Evolutionary conservation across 2,888 invertebrate species (phyloP), one percentile per base, ranked within the genome.

Genomic region (Onthophagus sagittarius): DNA sequence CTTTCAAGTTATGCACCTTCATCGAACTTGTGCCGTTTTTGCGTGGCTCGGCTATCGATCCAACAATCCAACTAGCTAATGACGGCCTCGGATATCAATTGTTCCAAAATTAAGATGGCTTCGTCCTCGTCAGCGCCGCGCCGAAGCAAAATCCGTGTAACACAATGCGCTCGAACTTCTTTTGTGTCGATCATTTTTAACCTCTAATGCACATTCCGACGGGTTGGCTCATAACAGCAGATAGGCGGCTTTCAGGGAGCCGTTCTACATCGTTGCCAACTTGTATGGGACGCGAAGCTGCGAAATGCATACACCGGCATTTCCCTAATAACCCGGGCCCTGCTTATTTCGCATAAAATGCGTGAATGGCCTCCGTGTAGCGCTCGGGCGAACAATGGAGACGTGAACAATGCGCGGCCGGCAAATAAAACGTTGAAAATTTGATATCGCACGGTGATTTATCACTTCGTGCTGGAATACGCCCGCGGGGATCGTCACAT

Each of bases 131-230:
- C 67, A 31, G 15, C n/a, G 67, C 67, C 9, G 39, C 39, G 39
- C 11, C 15, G 64, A 67, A 23, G 67, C 67, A 32, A 67, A 67
- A 67, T 67, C 67, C 67, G 23, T 78, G 3, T 23, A 79, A 79
- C 78, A 79, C 81, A 80, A 80, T 80, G 78, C 77, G 79, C 77
- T 79, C 78, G 77, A 78, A 79, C 78, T 78, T 78, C 81, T 79
- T 80, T 81, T 82, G 80, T 81, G 75, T 75, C 77, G 77, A 79
- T 79, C 79, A 79, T 79, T 81, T 81, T 82, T 81, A 80, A 81
- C 79, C 79, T 80, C 81, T 79, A 79, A 81, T 80, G 81, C 79
- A 80, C 79, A 77, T 77, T 77, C 76, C 76, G 76, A 76, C 77
- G 77, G 77, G 23, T 23, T 23, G 23, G 77, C 77, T 78, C 78